Base-by-base conservation (phyloP, 2,113 vertebrate species). In the Globicephala melas region DNA sequence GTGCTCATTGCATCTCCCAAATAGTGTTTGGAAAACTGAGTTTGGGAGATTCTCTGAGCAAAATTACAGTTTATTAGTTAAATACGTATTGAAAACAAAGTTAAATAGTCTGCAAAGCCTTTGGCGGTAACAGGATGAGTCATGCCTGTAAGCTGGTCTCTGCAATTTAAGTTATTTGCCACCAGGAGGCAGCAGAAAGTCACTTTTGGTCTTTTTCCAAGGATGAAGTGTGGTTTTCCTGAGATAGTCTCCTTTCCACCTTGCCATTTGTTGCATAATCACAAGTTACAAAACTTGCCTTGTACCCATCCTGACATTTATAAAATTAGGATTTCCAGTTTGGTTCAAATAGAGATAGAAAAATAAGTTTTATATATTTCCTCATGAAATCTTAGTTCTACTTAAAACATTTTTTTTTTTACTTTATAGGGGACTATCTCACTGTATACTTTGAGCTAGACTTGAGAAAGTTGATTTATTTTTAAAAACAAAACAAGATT, bases 101-200 rank as follows among this genome's bases (percentile, higher is more conserved):
- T 70, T 77, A 82, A 95, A 71, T 3, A 33, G 20, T 2, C 47
- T 94, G 8, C 41, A 89, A 65, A 77, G 1, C 25, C 33, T 95
- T 41, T 58, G 62, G 50, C 58, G 21, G 28, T 94, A 68, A 74
- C 6, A 36, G 5, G 6, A 15, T 41, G 15, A 28, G 2, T 83
- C 71, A 68, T 38, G 31, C 3, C 53, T 94, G 83, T 63, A 91
- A 6, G 8, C 36, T 26, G 31, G 23, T 90, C 23, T 90, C 89
- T 82, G 77, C 65, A 94, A 94, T 97, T 95, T 62, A 63, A 95
- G 58, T 60, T 82, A 82, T 86, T 90, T 77, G 38, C 79, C 73
- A 89, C 85, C 44, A 94, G 73, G 79, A 97, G 60, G 67, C 62
- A 95, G 79, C 11, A 92, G 62, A 83, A 94, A 88, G 38, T 84